These are phyloP conservation scores for Sarcophilus harrisii DNA, from an alignment of 2,797 vertebrate species.

Conservation along the genomic window DNA sequence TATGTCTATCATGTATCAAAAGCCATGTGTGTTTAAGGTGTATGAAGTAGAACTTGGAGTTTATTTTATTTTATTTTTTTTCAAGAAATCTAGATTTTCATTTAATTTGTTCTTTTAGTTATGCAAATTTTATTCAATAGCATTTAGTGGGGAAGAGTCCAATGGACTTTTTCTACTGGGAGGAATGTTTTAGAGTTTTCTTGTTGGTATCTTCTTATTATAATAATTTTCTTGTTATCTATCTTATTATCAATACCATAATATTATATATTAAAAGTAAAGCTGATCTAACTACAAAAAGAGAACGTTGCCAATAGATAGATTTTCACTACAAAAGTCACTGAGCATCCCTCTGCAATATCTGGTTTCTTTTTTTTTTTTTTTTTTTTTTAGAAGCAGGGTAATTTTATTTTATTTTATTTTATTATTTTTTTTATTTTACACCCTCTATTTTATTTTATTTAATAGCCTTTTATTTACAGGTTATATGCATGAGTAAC, in stretches of 20 bases:
- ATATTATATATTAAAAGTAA: no score
- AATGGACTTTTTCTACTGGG: background rate
- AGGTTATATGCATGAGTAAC: no score
- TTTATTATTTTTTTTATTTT: no score
- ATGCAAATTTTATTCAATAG: background rate
- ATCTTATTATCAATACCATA: background rate
- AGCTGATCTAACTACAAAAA: background rate
- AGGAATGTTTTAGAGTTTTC: background rate
- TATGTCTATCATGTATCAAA: background rate
- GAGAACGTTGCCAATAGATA: background rate
- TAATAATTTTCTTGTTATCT: no score
- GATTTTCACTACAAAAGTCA: slow-evolving; percentile 5
- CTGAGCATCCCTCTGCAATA: background rate
- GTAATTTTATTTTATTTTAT: no score
- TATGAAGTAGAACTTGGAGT: background rate
- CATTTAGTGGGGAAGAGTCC: background rate
- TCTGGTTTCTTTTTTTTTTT: background rate
- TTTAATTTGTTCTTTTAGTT: background rate
- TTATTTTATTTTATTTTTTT: background rate
- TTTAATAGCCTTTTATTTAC: no score
- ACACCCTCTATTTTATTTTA: no score
- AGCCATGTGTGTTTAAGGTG: background rate
- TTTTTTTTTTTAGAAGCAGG: no score
- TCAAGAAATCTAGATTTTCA: background rate
- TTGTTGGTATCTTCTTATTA: background rate